These are phyloP conservation scores for Promerops cafer DNA, from an alignment of 2,113 vertebrate species.

Conservation along the genomic window DNA sequence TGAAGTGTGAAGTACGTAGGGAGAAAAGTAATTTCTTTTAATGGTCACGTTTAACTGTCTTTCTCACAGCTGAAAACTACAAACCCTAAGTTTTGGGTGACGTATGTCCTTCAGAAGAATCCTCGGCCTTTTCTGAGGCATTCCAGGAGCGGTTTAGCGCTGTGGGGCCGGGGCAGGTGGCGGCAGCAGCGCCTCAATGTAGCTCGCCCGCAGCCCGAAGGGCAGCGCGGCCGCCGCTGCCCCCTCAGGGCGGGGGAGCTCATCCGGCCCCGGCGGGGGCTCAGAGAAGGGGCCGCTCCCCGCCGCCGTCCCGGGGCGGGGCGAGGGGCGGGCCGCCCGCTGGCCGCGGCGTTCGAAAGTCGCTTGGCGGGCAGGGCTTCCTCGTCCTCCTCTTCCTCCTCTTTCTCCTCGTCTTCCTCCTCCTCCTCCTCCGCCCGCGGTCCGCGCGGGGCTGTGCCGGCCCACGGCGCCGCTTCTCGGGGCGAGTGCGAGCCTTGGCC, in stretches of 20 bases:
- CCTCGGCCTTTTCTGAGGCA: rapidly evolving
- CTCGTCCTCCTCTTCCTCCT: rapidly evolving
- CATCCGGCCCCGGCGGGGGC: rapidly evolving
- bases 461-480: no score
- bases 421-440: rapidly evolving
- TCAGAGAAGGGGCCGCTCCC: rapidly evolving
- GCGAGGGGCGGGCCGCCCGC: background rate
- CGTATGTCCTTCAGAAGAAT: rapidly evolving
- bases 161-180: rapidly evolving
- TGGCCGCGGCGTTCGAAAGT: background rate
- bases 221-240: rapidly evolving
- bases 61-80: background rate
- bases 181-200: rapidly evolving
- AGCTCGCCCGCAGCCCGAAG: rapidly evolving
- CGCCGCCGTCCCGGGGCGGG: background rate
- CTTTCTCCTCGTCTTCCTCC: rapidly evolving
- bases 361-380: rapidly evolving
- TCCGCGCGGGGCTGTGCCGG: no score
- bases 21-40: background rate
- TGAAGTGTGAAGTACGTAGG: background rate
- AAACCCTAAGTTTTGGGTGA: background rate
- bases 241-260: rapidly evolving
- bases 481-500: rapidly evolving
- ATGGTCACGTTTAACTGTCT: background rate
- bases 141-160: rapidly evolving